Base-by-base conservation (phyloP, 2,888 invertebrate species). In the Charanyca ferruginea region DNA sequence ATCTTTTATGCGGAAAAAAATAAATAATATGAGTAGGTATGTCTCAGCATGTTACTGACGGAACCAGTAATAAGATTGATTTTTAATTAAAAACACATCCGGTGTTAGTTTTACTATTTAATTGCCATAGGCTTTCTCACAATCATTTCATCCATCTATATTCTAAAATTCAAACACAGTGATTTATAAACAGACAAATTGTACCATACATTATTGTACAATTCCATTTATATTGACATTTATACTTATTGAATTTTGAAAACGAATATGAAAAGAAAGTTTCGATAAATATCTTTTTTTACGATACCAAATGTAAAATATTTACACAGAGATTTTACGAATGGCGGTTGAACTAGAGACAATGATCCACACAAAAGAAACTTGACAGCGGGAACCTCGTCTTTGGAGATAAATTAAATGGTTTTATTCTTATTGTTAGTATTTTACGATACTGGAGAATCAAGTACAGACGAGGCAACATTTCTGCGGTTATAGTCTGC, bases 351-450 rank as follows among this genome's bases (percentile, higher is more conserved):
- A 63, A 45, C 52, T 77, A 74, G 70, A 81, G 76, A 82, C 82
- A 81, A 80, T 76, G 76, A 69, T 77, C 55, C 57, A 76, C 73
- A 83, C 83, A 83, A 83, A 73, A 83, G 82, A 72, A 59, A 48
- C 69, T 55, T 73, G 81, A 78, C 83, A 83, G 81, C 78, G 74
- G 79, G 80, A 70, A 76, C 66, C 82, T 57, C 64, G 58, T 25
- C 77, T 82, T 80, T 76, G 79, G 69, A 82, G 82, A 89, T 89
- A 90, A 86, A 83, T 89, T 86, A 86, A 76, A 86, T 72, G 68
- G 79, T 88, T 87, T 90, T 89, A 90, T 87, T 83, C 76, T 83
- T 80, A 85, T 84, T 86, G 87, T 86, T 85, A 83, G 82, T 84
- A 73, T 86, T 89, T 90, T 86, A 89, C 85, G 87, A 87, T 81